A percentile compares a stretch with the other conserved stretches of the same genome.
Evolutionary conservation across 2,113 vertebrate species (phyloP).

Genomic region (Panthera leo): DNA sequence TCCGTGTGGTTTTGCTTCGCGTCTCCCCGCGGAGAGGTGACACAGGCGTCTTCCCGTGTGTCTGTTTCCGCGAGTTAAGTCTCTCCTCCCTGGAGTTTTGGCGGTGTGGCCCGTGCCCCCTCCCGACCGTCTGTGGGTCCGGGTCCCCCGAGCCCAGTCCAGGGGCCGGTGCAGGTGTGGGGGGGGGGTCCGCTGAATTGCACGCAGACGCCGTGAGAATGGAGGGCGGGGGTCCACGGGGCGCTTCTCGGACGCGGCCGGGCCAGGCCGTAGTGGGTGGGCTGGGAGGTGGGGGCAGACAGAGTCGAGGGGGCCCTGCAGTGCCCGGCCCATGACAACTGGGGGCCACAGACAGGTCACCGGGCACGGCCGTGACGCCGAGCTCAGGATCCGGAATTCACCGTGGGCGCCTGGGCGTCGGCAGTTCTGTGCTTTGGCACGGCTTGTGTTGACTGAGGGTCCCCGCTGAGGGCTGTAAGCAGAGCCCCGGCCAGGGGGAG

Average conservation of each 20-base stretch:
- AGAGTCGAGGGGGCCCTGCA: no score
- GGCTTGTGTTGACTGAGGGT: not conserved
- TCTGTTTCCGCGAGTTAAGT: not conserved
- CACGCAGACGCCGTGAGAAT: not conserved
- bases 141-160: not conserved
- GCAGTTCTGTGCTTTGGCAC: not conserved
- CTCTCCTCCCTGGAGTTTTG: not conserved
- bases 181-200: not conserved
- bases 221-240: not conserved
- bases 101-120: not conserved
- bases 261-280: not conserved
- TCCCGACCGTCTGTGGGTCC: not conserved
- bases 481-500: not conserved
- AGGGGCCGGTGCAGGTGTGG: not conserved
- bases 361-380: no score
- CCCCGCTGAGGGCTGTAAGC: not conserved
- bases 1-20: no score
- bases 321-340: no score
- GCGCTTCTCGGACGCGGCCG: not conserved
- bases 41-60: not conserved
- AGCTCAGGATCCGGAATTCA: not conserved
- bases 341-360: no score
- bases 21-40: no score
- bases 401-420: no score
- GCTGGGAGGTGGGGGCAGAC: not conserved